phyloP scores from a whole-genome alignment of 1,140 invertebrate species.

The Aporrectodea caliginosa region DNA sequence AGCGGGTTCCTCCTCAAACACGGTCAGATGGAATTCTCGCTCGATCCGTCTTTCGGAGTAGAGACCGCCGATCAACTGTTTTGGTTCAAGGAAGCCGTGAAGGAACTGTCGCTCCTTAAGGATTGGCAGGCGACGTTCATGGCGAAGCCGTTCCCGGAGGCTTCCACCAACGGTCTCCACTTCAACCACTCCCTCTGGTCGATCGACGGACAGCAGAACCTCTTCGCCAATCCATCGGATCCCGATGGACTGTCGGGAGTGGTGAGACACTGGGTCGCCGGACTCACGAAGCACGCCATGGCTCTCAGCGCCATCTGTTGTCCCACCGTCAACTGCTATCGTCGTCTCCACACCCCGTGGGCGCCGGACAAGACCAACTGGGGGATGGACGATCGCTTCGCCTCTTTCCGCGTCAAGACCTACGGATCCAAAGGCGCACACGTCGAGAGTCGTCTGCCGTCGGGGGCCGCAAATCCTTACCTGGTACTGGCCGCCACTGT shows the following conservation, averaged over 20 bases:
- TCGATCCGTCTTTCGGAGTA: slow-evolving; percentile 15
- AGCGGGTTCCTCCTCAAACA: too few species aligned
- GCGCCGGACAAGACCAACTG: slow-evolving; percentile 29
- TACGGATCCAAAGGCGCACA: slow-evolving; percentile 24
- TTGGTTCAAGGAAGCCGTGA: slow-evolving; percentile 21
- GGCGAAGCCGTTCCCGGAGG: slow-evolving; percentile 25
- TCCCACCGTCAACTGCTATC: slow-evolving; percentile 36
- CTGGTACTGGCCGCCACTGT: slow-evolving; percentile 33
- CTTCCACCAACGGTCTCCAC: slow-evolving; percentile 31
- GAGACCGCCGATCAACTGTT: slow-evolving; percentile 20
- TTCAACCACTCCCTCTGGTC: slow-evolving; percentile 32
- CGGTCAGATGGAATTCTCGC: slow-evolving; percentile 28
- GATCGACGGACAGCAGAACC: slow-evolving; percentile 18
- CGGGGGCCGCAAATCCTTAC: slow-evolving; percentile 30
- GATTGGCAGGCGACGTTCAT: slow-evolving; percentile 37
- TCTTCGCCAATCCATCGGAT: slow-evolving; percentile 21
- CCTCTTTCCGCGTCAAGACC: slow-evolving; percentile 30
- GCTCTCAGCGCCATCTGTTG: slow-evolving; percentile 28
- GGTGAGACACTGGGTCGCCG: slow-evolving; percentile 31
- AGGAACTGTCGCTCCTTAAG: slow-evolving; percentile 17
- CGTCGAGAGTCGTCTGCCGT: slow-evolving; percentile 32
- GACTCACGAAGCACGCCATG: slow-evolving; percentile 30
- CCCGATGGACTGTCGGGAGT: slow-evolving; percentile 32
- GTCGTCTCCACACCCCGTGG: slow-evolving; percentile 24
- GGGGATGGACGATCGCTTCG: slow-evolving; percentile 30